These are phyloP conservation scores for Oncorhynchus masou DNA, from an alignment of 2,113 vertebrate genomes.

Conservation along the genomic window DNA sequence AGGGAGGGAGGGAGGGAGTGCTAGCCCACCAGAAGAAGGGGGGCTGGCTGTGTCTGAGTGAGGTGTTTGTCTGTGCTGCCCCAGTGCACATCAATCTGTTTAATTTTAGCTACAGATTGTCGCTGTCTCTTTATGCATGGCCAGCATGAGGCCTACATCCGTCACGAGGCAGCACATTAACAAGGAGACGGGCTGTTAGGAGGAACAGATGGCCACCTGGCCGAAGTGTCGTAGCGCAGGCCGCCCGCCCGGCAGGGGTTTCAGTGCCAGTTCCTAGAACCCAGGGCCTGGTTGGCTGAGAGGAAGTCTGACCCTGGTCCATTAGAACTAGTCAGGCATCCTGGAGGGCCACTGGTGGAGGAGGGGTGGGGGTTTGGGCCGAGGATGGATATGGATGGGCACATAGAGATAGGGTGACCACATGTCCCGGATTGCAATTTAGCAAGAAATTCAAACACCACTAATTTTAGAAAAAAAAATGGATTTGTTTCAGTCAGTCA, in stretches of 20 bases:
- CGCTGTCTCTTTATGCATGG: constrained; percentile 45
- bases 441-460: no score
- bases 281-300: background rate
- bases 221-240: constrained; percentile 47
- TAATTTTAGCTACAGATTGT: constrained; percentile 47
- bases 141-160: constrained; percentile 42
- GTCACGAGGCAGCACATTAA: constrained; percentile 53
- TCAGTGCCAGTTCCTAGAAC: background rate
- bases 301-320: constrained; percentile 47
- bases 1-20: background rate
- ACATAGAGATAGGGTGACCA: no score
- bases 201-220: constrained; percentile 63
- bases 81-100: constrained; percentile 49
- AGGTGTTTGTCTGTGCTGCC: constrained; percentile 13
- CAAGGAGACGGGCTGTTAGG: constrained; percentile 48
- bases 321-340: constrained; percentile 53
- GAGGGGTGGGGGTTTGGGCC: background rate
- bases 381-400: background rate
- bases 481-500: no score
- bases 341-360: constrained; percentile 12
- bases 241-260: background rate
- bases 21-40: background rate
- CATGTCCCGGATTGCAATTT: no score
- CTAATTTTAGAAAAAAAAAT: no score
- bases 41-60: background rate